Base-by-base conservation (phyloP, 2,797 vertebrate genomes). In the Eulemur rubriventer region DNA sequence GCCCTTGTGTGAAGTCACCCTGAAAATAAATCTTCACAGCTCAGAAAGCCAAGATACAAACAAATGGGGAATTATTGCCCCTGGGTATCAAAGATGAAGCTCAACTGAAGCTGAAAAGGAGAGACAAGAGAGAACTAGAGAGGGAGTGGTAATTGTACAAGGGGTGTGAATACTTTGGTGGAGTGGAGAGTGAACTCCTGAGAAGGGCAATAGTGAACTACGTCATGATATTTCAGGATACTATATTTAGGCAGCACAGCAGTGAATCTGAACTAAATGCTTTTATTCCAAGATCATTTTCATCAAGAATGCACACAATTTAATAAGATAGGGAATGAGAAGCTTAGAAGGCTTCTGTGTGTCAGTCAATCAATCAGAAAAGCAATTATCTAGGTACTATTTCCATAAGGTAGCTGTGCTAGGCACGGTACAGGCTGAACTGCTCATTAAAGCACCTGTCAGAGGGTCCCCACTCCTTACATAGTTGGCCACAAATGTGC, bases 1-100 rank as follows among this genome's bases (percentile, higher is more conserved):
- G 86, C 26, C 79, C 46, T 26, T 76, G n/a, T 83, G 52, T 93
- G 89, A 96, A 96, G 80, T 95, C 91, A 75, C 61, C 86, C 95
- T 92, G 93, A 95, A 98, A 97, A 96, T 81, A 92, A 94, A 85
- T 94, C 87, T 79, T 96, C 94, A 63, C n/a, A 89, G 55, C 63
- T 95, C 89, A 79, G 61, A 82, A 28, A 96, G 75, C 35, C 80
- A 81, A 95, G 76, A 95, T 43, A 75, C 41, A 92, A 97, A 83
- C 76, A 87, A 92, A 93, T 50, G 70, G 80, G 86, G 76, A 96
- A 91, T 75, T 82, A 75, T 0, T 78, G 73, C 50, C 72, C 52
- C 7, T 11, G 61, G 70, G 41, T 78, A 89, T 65, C 65, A 89
- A 59, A 82, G 67, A 94, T 79, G 84, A 95, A 78, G 55, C 4